A percentile compares a stretch with the other conserved stretches of the same genome.
phyloP scores from a whole-genome alignment of 2,113 vertebrate genomes.

The Romanogobio albipinnatus region DNA sequence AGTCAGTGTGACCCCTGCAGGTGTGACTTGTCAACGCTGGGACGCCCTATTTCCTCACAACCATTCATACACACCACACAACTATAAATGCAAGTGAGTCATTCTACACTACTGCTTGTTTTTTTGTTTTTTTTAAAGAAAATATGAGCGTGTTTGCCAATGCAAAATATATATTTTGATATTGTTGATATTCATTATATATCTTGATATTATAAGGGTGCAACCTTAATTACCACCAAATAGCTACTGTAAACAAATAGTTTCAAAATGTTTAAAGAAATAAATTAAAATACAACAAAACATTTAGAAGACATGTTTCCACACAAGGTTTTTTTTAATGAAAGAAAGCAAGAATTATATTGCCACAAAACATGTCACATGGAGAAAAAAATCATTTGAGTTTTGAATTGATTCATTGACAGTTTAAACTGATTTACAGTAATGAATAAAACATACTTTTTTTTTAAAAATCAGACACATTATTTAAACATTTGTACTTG shows the following conservation, averaged over 20 bases:
- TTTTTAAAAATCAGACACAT: too few relatives aligned
- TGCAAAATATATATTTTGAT: too few relatives aligned
- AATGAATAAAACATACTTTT: too few relatives aligned
- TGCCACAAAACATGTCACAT: too few relatives aligned
- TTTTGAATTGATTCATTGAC: background rate
- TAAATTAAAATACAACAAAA: background rate
- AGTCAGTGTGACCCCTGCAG: constrained; percentile 84
- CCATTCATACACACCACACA: constrained; percentile 88
- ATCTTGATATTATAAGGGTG: too few relatives aligned
- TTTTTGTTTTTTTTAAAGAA: background rate
- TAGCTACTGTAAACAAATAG: background rate
- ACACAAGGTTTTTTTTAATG: background rate
- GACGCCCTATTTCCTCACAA: constrained; percentile 91
- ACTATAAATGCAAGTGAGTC: constrained; percentile 98
- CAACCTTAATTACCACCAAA: background rate
- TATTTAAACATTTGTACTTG: background rate
- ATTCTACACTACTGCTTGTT: background rate
- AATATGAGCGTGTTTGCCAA: background rate
- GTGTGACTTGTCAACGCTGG: constrained; percentile 91
- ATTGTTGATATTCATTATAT: background rate
- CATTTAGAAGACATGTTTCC: background rate
- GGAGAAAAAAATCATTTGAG: background rate
- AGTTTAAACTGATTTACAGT: background rate
- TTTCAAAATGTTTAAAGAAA: background rate
- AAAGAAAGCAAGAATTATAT: too few relatives aligned